Evolutionary conservation across 1,140 invertebrate genomes (phyloP).

Genomic region (Aphidius ervi): DNA sequence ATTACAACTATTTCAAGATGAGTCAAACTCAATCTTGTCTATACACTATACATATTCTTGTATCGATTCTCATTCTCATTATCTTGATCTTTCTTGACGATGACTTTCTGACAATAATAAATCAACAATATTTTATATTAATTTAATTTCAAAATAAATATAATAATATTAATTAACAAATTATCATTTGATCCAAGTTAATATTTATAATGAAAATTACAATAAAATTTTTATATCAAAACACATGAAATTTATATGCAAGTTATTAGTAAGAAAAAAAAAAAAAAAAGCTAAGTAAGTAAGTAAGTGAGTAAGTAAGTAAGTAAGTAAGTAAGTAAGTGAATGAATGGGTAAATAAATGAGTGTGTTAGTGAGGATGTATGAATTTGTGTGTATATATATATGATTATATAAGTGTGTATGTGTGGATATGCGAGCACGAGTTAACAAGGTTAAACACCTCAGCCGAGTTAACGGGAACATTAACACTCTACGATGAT

Average conservation of each 20-base stretch:
- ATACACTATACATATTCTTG: conserved; percentile 22
- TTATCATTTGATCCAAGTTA: too few relatives aligned
- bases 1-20: conserved; percentile 33
- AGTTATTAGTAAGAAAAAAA: neutral
- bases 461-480: conserved; percentile 53
- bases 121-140: too few relatives aligned
- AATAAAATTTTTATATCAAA: too few relatives aligned
- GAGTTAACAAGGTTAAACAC: conserved; percentile 56
- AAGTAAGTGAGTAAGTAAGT: neutral
- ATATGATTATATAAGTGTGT: conserved; percentile 14
- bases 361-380: conserved; percentile 7
- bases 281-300: neutral
- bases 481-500: conserved; percentile 53
- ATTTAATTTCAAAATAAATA: neutral
- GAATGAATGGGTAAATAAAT: conserved; percentile 20
- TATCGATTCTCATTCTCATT: neutral
- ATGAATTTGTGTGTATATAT: neutral
- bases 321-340: conserved; percentile 2
- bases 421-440: conserved; percentile 26
- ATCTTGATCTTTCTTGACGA: neutral
- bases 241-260: neutral
- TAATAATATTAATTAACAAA: too few relatives aligned
- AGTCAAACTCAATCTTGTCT: conserved; percentile 44
- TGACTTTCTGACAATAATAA: neutral
- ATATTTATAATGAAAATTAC: too few relatives aligned